A percentile compares a stretch with the other conserved stretches of the same genome.
Evolutionary conservation across 2,113 vertebrate genomes (phyloP).

Genomic region (Microcebus jonahi): DNA sequence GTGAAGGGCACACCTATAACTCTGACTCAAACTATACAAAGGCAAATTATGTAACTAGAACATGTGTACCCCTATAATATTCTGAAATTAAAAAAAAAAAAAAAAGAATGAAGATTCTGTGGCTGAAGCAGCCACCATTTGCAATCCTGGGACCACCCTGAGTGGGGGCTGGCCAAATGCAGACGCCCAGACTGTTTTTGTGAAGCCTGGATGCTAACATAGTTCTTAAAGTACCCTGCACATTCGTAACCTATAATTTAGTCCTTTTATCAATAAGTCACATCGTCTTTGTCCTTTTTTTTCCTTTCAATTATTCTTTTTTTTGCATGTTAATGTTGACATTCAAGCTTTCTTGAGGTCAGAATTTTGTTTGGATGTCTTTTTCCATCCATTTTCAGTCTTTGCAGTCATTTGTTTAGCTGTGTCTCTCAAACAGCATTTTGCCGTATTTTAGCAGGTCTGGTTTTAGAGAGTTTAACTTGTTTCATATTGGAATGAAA

Average conservation of each 20-base stretch:
- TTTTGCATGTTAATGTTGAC: not conserved
- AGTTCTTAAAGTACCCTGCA: no score
- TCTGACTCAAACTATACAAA: no score
- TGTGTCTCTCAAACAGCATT: not conserved
- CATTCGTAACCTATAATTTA: not conserved
- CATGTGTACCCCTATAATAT: no score
- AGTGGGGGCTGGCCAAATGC: not conserved
- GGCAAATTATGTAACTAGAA: no score
- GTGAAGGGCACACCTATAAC: no score
- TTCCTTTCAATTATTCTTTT: no score
- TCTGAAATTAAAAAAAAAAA: no score
- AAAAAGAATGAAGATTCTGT: not conserved
- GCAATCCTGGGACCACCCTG: not conserved
- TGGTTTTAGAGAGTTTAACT: not conserved
- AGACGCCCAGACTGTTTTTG: not conserved
- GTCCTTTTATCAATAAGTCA: no score
- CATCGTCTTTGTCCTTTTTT: not conserved
- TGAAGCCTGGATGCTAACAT: not conserved
- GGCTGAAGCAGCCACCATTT: not conserved
- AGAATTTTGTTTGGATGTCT: not conserved
- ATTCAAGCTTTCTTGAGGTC: not conserved
- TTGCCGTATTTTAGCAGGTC: not conserved
- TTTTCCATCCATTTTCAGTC: not conserved
- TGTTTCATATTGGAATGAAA: not conserved
- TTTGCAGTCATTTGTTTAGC: not conserved